Base-by-base conservation (phyloP, 2,113 vertebrate species). In the Lasiurus borealis region DNA sequence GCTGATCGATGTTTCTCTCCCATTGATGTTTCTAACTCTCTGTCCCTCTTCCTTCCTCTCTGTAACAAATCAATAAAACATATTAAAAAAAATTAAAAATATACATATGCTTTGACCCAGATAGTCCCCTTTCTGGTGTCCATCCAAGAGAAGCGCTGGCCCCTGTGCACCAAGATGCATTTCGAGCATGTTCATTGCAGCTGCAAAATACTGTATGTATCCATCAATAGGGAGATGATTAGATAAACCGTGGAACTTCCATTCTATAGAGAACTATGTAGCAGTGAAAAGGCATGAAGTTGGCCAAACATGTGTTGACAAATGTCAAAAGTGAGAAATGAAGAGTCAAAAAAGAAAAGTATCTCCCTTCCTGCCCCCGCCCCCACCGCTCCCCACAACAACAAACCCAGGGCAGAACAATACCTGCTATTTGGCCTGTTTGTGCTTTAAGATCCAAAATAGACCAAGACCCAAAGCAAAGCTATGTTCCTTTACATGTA, bases 281-380 rank as follows among this genome's bases (percentile, higher is more conserved):
- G 46, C 57, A 59, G 31, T 34, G 72, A 52, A 89, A 86, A 93
- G 50, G 44, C 14, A 59, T 62, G 36, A 54, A 27, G 13, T 15
- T 82, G 83, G 15, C 18, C 54, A 59, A 48, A 78, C 0, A 64
- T 1, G 6, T 46, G 59, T 40, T 85, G 73, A 90, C 93, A 72
- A 73, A 84, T 19, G 57, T 8, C 23, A 18, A 69, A 71, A 36
- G 44, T 54, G 29, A 73, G 31, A 85, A 71, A 72, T 7, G 36
- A 75, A 48, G 83, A 73, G 48, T 50, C 8, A 52, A 76, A 84
- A 66, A 6, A 62, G 29, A 82, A 82, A 29, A 82, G 25, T 40
- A 9, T 0, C 8, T 34, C 3, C 21, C 11, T 3, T 31, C 21
- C 13, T 13, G 8, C 8, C 21, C 54, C 54, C 16, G 4, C 52